Percentiles rank a stretch among this genome's conserved stretches.
Evolutionary conservation across 2,888 invertebrate genomes (phyloP).

Genomic region (Heliothis peltigera): DNA sequence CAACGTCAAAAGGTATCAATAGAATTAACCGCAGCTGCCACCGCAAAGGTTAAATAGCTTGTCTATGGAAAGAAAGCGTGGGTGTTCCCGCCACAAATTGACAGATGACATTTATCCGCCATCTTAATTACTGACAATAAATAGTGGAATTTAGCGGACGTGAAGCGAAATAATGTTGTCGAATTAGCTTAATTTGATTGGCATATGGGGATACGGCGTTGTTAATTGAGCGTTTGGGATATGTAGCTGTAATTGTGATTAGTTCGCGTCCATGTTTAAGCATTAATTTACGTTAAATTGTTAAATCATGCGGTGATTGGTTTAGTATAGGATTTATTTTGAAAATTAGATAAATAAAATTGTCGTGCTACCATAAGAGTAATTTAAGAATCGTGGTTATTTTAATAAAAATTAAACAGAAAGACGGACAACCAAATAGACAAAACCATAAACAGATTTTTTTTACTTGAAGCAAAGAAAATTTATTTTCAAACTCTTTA

Average conservation of each 20-base stretch:
- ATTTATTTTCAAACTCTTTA: too few species aligned
- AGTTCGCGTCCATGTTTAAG: slow-evolving; percentile 3
- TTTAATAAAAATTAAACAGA: too few species aligned
- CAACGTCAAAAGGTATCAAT: slow-evolving; percentile 66
- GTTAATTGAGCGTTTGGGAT: slow-evolving; percentile 21
- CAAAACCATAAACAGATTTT: too few species aligned
- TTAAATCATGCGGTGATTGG: too few species aligned
- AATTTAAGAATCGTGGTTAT: too few species aligned
- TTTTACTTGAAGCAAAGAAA: too few species aligned
- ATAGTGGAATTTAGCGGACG: slow-evolving; percentile 52
- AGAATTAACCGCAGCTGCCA: slow-evolving; percentile 72
- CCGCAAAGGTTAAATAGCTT: slow-evolving; percentile 67
- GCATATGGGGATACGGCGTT: slow-evolving; percentile 24
- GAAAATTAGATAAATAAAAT: too few species aligned
- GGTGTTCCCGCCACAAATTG: slow-evolving; percentile 81
- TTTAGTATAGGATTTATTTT: too few species aligned
- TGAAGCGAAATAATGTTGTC: slow-evolving; percentile 46
- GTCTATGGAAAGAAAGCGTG: slow-evolving; percentile 77
- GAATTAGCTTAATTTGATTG: slow-evolving; percentile 40
- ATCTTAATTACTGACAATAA: slow-evolving; percentile 72
- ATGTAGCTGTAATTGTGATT: slow-evolving; percentile 4
- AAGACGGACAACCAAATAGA: too few species aligned
- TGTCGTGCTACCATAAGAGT: too few species aligned
- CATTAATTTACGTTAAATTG: neutral
- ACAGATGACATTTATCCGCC: slow-evolving; percentile 75